Percentiles rank a stretch among this genome's conserved stretches.
These are phyloP conservation scores for Pissodes strobi DNA, from an alignment of 1,140 invertebrate species.

Conservation along the genomic window DNA sequence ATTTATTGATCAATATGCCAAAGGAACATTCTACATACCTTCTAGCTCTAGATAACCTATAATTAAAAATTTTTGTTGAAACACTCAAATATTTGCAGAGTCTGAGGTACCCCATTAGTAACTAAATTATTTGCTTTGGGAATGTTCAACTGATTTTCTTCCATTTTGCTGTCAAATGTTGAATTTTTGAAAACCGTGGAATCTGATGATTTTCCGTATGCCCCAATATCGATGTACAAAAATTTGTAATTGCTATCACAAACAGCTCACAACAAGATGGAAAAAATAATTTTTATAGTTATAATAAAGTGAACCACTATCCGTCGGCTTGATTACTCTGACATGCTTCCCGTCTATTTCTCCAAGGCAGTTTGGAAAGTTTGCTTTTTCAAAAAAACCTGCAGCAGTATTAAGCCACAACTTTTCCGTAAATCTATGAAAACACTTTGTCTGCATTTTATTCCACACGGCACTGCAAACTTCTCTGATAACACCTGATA, in stretches of 20 bases:
- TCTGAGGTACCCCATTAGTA: too few species aligned
- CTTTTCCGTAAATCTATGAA: slow-evolving; percentile 15
- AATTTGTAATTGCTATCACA: slow-evolving; percentile 11
- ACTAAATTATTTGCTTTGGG: too few species aligned
- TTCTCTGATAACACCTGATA: slow-evolving; percentile 40
- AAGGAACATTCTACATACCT: slow-evolving; percentile 56
- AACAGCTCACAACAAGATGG: slow-evolving; percentile 39
- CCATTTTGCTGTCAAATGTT: slow-evolving; percentile 41
- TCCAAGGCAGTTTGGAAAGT: slow-evolving; percentile 53
- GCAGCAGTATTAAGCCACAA: slow-evolving; percentile 38
- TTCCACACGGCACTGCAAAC: slow-evolving; percentile 46
- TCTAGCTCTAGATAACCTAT: slow-evolving; percentile 52
- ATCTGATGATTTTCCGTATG: slow-evolving; percentile 55
- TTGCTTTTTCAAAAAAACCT: slow-evolving; percentile 41
- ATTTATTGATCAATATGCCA: slow-evolving; percentile 50
- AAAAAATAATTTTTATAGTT: slow-evolving; percentile 51
- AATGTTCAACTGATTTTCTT: slow-evolving; percentile 37
- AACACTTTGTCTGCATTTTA: slow-evolving; percentile 43
- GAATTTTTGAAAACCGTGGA: slow-evolving; percentile 51
- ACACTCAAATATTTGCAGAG: slow-evolving; percentile 46
- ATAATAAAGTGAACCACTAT: slow-evolving; percentile 50
- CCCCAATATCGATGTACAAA: too few species aligned
- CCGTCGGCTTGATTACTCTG: slow-evolving; percentile 45
- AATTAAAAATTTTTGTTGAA: slow-evolving; percentile 57
- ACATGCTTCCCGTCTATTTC: slow-evolving; percentile 57